A percentile compares a stretch with the other conserved stretches of the same genome.
Conservation (phyloP, 2,797 vertebrate genomes). For the Sebastes diploproa region DNA sequence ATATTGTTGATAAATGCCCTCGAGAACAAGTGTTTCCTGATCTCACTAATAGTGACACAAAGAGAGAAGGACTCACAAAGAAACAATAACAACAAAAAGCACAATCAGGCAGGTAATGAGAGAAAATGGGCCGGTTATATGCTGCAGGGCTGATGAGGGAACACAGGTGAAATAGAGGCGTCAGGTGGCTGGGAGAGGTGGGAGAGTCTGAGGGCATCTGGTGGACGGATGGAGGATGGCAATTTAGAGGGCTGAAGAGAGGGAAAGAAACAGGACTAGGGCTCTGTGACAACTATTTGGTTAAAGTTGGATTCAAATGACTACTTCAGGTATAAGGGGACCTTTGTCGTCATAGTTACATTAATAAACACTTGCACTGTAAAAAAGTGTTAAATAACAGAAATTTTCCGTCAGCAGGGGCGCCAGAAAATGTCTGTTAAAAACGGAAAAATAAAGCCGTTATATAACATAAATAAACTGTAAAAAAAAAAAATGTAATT, state of each 20-base stretch:
- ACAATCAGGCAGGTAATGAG: neutral
- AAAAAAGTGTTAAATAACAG: no score
- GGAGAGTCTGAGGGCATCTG: neutral
- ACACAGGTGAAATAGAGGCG: neutral
- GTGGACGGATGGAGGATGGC: neutral
- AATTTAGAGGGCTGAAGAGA: neutral
- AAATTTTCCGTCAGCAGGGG: no score
- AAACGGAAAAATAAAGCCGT: no score
- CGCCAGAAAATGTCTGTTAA: no score
- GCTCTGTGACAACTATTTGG: neutral
- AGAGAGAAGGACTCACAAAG: neutral
- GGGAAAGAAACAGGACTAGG: neutral
- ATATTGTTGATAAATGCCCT: neutral
- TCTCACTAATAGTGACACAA: neutral
- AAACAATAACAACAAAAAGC: neutral
- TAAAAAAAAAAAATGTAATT: no score
- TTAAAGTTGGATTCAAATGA: neutral
- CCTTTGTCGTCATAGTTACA: neutral
- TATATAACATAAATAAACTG: no score
- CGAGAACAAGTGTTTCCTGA: neutral
- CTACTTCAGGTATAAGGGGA: neutral
- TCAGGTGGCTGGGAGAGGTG: neutral
- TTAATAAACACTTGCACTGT: neutral
- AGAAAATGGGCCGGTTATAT: neutral
- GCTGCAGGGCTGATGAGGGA: neutral